Evolutionary conservation across 2,113 vertebrate genomes (phyloP).

Genomic region (Falco punctatus): DNA sequence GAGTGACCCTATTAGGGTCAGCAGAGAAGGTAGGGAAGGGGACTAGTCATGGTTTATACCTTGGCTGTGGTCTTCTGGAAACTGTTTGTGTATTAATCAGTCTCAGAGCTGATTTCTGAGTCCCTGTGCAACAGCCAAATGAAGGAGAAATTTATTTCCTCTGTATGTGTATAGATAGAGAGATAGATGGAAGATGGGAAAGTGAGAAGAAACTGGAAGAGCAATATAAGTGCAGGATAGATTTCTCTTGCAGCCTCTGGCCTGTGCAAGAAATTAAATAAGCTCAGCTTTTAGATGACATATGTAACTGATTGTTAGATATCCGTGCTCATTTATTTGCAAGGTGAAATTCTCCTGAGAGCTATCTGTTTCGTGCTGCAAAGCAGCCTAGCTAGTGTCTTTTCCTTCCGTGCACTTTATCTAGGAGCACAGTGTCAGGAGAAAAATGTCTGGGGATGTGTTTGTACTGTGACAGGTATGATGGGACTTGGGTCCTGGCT

Average conservation of each 20-base stretch:
- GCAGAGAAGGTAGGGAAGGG: background rate
- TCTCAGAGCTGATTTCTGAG: background rate
- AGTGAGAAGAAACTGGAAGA: background rate
- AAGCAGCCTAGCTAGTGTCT: background rate
- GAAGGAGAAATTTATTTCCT: background rate
- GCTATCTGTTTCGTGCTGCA: background rate
- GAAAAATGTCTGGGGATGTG: background rate
- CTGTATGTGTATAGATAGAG: no score
- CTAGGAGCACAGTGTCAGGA: background rate
- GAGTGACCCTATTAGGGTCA: background rate
- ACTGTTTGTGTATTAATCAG: background rate
- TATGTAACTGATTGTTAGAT: background rate
- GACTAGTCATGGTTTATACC: accelerated
- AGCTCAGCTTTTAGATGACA: background rate
- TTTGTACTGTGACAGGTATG: background rate
- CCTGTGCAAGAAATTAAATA: background rate
- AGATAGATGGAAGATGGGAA: background rate
- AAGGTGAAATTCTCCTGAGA: background rate
- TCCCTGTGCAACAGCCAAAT: background rate
- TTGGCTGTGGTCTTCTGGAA: background rate
- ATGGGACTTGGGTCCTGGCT: background rate
- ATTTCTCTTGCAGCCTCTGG: background rate
- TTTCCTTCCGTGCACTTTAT: background rate
- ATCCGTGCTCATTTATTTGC: background rate
- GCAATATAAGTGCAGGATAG: background rate